Conservation (phyloP, 2,113 vertebrate genomes). For the Malurus alboscapulatus region DNA sequence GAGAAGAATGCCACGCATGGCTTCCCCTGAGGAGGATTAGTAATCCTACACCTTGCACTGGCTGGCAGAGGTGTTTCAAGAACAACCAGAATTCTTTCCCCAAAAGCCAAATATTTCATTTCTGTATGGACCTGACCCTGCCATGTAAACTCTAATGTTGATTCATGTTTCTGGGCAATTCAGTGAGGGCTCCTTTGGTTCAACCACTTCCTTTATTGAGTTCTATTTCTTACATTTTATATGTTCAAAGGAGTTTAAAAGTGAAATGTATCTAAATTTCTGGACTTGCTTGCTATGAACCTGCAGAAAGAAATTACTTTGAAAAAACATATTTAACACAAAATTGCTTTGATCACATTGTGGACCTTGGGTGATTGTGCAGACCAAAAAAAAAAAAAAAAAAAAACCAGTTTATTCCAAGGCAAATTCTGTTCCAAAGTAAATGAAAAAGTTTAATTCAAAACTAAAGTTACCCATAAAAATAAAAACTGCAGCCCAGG, state of each 20-base stretch:
- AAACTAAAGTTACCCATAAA: neutral
- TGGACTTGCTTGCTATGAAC: neutral
- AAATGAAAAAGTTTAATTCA: constrained; percentile 3
- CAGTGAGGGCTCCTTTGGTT: neutral
- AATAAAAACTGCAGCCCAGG: neutral
- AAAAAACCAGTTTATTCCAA: neutral
- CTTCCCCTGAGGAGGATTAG: constrained; percentile 41
- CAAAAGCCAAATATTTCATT: neutral
- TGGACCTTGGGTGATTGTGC: neutral
- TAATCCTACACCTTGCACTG: constrained; percentile 41
- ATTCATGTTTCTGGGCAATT: neutral
- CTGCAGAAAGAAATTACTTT: neutral
- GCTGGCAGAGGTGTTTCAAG: constrained; percentile 23
- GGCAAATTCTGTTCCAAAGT: constrained; percentile 9
- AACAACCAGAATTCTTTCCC: neutral
- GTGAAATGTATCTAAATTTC: neutral
- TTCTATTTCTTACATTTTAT: neutral
- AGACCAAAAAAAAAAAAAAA: neutral
- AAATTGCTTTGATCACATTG: neutral
- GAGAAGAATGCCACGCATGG: constrained; percentile 54
- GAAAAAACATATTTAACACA: neutral
- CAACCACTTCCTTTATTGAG: neutral
- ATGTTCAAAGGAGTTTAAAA: neutral
- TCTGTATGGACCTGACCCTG: neutral
- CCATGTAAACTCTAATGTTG: neutral